phyloP scores from a whole-genome alignment of 2,888 invertebrate genomes.

The Rhodophaea formosa region DNA sequence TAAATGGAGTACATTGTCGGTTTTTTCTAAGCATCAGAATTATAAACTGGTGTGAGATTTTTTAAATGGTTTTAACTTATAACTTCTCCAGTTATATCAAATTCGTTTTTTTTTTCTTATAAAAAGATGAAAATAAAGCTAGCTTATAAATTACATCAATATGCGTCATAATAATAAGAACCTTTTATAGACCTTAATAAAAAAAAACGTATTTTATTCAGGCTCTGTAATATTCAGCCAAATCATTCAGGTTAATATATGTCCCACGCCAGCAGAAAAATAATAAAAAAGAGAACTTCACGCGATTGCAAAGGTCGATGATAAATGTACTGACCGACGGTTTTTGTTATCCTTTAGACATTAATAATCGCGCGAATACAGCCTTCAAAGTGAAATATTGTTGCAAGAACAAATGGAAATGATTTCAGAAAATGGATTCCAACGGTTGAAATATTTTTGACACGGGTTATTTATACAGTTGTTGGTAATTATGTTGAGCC shows the following conservation, averaged over 20 bases:
- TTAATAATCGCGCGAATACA: conserved; percentile 1
- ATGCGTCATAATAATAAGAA: neutral
- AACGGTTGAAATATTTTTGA: no score
- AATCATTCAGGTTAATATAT: conserved; percentile 3
- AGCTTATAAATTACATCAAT: neutral
- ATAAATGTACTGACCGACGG: neutral
- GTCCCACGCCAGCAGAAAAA: conserved; percentile 1
- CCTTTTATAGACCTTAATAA: neutral
- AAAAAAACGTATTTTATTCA: neutral
- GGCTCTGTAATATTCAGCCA: neutral
- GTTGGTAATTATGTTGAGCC: no score
- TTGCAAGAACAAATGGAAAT: conserved; percentile 20
- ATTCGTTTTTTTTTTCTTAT: no score
- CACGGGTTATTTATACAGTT: no score
- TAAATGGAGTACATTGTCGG: no score
- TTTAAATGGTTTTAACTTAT: no score
- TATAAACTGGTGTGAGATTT: no score
- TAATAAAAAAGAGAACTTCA: neutral
- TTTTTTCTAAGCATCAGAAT: no score
- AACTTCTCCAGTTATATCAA: no score
- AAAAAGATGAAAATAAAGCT: no score
- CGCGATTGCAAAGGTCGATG: conserved; percentile 12
- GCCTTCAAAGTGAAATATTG: conserved; percentile 13
- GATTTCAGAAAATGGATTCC: conserved; percentile 25
- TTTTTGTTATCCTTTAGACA: conserved; percentile 4